Base-by-base conservation (phyloP, 1,140 invertebrate genomes). In the Ganaspis sp. region DNA sequence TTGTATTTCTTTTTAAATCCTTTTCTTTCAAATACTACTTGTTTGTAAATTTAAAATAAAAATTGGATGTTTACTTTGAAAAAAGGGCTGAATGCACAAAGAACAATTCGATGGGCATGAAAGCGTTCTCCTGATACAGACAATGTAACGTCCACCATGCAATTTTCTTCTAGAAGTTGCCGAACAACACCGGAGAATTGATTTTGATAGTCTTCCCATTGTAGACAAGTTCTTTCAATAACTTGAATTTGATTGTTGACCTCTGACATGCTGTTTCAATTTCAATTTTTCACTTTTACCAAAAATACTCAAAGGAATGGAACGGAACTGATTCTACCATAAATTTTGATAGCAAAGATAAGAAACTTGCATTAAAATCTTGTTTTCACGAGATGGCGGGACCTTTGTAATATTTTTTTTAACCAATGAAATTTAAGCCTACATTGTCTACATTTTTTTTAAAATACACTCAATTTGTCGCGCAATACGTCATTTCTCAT, bases 121-220 rank as follows among this genome's bases (percentile, higher is more conserved):
- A 93, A 91, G 49, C 90, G 89, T 77, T 92, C 89, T n/a, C 92
- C 92, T 11, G 87, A 72, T 49, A 91, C 91, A n/a, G 88, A 90
- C 15, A 93, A 84, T 8, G 91, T 93, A 53, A 93, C 92, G 77
- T 93, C 93, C 53, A 93, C 92, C 90, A 93, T 92, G 34, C 88
- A 91, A 77, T 92, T 90, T 38, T 92, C 87, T 0, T 89, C 87
- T 9, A 92, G 77, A 5, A 93, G 85, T 78, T 92, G 90, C 70
- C 91, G 88, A 74, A 91, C 87, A 17, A 91, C 85, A 34, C 87
- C 84, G 12, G 89, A 87, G 15, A 92, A 82, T 77, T 94, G 92
- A 72, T 84, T 87, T 58, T 93, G 90, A 84, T 94, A 93, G 84
- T 93, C 91, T 84, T 90, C 92, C 93, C 93, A 94, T 88, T 93